Evolutionary conservation across 1,140 invertebrate genomes (phyloP).

Genomic region (Lethrus apterus): DNA sequence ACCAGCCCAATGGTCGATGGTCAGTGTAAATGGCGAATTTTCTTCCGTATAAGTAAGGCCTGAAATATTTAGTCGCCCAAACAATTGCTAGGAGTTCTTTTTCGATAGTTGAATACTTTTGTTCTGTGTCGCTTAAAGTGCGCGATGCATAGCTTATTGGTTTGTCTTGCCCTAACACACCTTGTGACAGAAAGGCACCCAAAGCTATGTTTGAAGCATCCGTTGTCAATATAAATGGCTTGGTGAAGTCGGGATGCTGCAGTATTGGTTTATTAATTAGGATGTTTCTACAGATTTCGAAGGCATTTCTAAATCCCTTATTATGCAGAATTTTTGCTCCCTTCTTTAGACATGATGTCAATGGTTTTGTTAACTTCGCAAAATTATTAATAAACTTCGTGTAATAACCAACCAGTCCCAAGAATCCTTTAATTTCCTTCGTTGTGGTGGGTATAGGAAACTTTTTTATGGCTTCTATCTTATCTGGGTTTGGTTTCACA

Average conservation of each 20-base stretch:
- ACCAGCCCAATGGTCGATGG: slow-evolving; percentile 5
- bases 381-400: slow-evolving; percentile 26
- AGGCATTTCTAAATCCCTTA: slow-evolving; percentile 14
- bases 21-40: slow-evolving; percentile 36
- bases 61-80: slow-evolving; percentile 40
- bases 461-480: slow-evolving; percentile 30
- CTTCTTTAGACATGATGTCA: slow-evolving; percentile 24
- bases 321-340: slow-evolving; percentile 9
- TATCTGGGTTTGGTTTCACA: slow-evolving; percentile 27
- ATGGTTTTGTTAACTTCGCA: slow-evolving; percentile 24
- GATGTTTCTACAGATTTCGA: slow-evolving; percentile 21
- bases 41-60: slow-evolving; percentile 35
- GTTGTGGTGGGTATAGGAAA: slow-evolving; percentile 34
- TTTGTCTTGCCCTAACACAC: slow-evolving; percentile 20
- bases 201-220: slow-evolving; percentile 32
- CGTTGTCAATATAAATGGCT: slow-evolving; percentile 31
- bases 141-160: slow-evolving; percentile 27
- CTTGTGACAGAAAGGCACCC: slow-evolving; percentile 32
- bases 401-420: slow-evolving; percentile 23
- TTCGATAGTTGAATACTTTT: too few species aligned
- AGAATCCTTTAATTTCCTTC: slow-evolving; percentile 21
- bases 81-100: slow-evolving; percentile 38
- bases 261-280: slow-evolving; percentile 24
- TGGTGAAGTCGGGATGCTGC: slow-evolving; percentile 33
- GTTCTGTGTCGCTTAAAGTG: slow-evolving; percentile 28